Conservation (phyloP, 2,888 invertebrate genomes). For the Neoscelio sp. region DNA sequence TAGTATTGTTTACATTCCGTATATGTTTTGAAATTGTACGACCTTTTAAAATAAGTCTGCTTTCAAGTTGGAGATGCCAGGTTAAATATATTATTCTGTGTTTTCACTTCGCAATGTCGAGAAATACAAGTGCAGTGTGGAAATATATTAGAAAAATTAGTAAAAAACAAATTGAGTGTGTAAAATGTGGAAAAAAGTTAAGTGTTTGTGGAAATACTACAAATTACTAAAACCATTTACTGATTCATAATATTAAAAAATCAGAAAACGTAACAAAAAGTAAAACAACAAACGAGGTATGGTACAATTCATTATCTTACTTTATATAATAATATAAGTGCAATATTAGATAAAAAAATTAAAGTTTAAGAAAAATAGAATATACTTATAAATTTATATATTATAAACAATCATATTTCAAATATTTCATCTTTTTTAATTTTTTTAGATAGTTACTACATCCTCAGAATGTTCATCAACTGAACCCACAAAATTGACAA, state of each 20-base stretch:
- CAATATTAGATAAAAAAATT: too few species aligned
- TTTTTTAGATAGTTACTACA: too few species aligned
- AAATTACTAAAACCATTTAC: constrained; percentile 12
- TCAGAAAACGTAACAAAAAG: neutral
- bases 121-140: constrained; percentile 24
- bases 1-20: constrained; percentile 15
- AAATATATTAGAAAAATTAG: neutral
- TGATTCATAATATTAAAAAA: too few species aligned
- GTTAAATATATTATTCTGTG: neutral
- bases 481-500: neutral
- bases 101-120: too few species aligned
- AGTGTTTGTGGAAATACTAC: constrained; percentile 6
- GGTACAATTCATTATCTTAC: too few species aligned
- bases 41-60: constrained; percentile 18
- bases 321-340: too few species aligned
- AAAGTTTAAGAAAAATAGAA: too few species aligned
- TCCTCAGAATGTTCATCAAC: neutral
- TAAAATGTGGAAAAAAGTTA: neutral
- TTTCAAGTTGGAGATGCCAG: neutral
- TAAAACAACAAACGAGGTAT: too few species aligned
- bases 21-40: constrained; percentile 6
- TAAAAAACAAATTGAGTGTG: neutral
- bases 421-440: too few species aligned
- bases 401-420: too few species aligned
- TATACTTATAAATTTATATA: too few species aligned